phyloP scores from a whole-genome alignment of 2,797 vertebrate species.

The Cirrhinus molitorella region DNA sequence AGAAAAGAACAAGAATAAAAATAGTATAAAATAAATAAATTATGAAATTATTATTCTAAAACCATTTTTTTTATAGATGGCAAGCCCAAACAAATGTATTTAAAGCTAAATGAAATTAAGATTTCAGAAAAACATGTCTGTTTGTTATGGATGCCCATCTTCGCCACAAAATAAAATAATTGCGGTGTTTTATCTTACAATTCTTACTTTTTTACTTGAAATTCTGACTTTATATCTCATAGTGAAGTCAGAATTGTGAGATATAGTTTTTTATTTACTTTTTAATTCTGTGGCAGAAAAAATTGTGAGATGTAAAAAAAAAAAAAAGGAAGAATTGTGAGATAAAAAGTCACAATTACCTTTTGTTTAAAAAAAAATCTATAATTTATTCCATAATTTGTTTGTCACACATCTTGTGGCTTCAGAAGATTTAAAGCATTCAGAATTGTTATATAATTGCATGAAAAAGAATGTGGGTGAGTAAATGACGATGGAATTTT shows the following conservation, averaged over 20 bases:
- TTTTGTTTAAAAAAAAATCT: no score
- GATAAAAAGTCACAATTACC: not conserved
- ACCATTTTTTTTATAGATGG: not conserved
- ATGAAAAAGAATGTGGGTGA: not conserved
- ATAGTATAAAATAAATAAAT: not conserved
- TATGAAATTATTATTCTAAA: not conserved
- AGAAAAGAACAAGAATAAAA: not conserved
- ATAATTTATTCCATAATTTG: not conserved
- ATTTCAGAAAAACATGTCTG: no score
- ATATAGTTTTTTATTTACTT: not conserved
- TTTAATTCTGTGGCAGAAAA: not conserved
- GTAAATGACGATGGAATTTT: slow-evolving; percentile 6
- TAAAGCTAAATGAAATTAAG: not conserved
- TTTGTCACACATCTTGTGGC: not conserved
- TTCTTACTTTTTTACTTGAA: not conserved
- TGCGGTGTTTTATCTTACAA: not conserved
- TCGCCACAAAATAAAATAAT: no score
- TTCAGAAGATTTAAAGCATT: not conserved
- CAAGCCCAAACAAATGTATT: not conserved
- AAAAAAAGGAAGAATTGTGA: not conserved
- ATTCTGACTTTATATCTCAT: not conserved
- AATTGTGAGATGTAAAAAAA: not conserved
- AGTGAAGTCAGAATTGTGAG: not conserved
- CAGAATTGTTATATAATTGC: not conserved
- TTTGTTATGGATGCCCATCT: no score